Evolutionary conservation across 2,888 invertebrate genomes (phyloP).

Genomic region (Erpobdella octoculata): DNA sequence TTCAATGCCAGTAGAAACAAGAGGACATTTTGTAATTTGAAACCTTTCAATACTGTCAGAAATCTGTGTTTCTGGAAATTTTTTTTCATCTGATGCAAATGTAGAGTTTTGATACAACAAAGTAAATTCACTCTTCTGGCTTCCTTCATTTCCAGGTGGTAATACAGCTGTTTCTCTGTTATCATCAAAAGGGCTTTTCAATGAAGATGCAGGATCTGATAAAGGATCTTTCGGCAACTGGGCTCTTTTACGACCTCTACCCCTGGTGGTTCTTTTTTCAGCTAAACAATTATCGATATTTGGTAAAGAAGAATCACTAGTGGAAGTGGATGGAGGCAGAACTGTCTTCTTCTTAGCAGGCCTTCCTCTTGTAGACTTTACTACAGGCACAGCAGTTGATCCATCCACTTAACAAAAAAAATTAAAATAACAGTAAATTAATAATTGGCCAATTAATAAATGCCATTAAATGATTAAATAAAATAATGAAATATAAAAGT

Average conservation of each 20-base stretch:
- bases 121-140: neutral
- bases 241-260: constrained; percentile 16
- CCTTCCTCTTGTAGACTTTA: constrained; percentile 14
- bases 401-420: no score
- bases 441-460: no score
- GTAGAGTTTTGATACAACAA: neutral
- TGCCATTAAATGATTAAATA: no score
- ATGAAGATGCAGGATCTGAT: no score
- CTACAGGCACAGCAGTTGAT: neutral
- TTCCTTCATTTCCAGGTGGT: neutral
- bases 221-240: neutral
- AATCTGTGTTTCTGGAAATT: neutral
- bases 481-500: no score
- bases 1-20: neutral
- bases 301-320: neutral
- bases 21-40: neutral
- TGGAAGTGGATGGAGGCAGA: constrained; percentile 7
- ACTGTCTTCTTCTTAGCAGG: constrained; percentile 14
- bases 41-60: neutral
- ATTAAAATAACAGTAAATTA: no score
- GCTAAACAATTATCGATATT: neutral
- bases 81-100: neutral
- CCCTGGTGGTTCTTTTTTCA: constrained; percentile 5
- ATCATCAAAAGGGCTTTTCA: neutral
- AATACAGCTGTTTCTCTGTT: neutral